phyloP scores from a whole-genome alignment of 92 coral and sea anemone species.

The Paramuricea clavata region DNA sequence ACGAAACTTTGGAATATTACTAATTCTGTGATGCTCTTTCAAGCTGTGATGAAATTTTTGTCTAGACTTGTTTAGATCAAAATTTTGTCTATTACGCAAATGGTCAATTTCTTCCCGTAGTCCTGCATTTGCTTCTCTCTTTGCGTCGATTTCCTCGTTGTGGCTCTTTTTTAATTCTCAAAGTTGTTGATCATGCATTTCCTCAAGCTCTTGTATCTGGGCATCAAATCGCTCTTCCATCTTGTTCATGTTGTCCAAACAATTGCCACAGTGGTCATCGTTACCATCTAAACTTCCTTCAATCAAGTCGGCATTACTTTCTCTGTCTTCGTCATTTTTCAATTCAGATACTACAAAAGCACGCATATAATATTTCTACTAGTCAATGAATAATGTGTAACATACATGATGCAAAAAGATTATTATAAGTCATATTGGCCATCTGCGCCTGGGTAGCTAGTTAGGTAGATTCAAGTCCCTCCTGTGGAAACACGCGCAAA shows the following conservation, averaged over 20 bases:
- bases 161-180: neutral
- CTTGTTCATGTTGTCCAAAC: neutral
- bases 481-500: too few species aligned
- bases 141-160: neutral
- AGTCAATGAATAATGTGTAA: too few species aligned
- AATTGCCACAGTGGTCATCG: neutral
- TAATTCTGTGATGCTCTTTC: too few species aligned
- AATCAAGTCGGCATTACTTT: neutral
- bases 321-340: neutral
- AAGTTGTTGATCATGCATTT: neutral
- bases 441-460: too few species aligned
- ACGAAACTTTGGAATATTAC: too few species aligned
- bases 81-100: too few species aligned
- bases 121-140: neutral
- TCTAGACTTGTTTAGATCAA: too few species aligned
- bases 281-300: neutral
- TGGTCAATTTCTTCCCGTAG: neutral
- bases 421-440: too few species aligned
- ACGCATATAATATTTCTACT: neutral
- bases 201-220: neutral
- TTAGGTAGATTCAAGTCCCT: too few species aligned
- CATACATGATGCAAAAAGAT: too few species aligned
- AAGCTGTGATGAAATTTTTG: too few species aligned
- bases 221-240: neutral
- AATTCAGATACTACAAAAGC: neutral